Base-by-base conservation (phyloP, 1,140 invertebrate species). In the Panulirus ornatus region DNA sequence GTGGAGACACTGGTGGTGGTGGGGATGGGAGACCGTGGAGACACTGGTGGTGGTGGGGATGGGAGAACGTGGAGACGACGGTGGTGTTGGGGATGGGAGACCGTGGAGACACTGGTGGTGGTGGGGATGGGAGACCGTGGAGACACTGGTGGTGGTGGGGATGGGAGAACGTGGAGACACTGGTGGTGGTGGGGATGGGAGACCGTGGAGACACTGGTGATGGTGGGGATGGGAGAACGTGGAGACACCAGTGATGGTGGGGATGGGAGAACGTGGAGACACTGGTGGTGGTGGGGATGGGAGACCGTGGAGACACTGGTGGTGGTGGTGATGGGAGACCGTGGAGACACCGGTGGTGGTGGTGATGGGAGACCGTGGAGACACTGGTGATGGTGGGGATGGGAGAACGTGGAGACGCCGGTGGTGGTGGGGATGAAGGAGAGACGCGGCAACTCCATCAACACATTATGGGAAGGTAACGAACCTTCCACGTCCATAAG, bases 401-500 rank as follows among this genome's bases (percentile, higher is more conserved):
- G 71, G n/a, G n/a, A n/a, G n/a, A 16, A 34, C 2, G 27, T 16
- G 71, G 71, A 36, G 27, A 34, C 14, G 36, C 22, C 22, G 16
- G 27, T 19, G 27, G 42, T 9, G 22, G 19, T 30, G 40, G 40
- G 8, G n/a, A n/a, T 36, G 47, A 22, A 34, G 40, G 2, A n/a
- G 27, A 16, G 40, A 6, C 6, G 30, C 11, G 19, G 22, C 36
- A 40, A 75, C 73, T 42, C 27, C 27, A 38, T 58, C 30, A 34
- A 11, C 0, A 34, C 42, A 51, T 51, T 51, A 79, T 79, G 11
- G 76, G 27, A 42, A 76, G 44, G 42, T 51, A 51, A 79, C 30
- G 76, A 79, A 79, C 76, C 76, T 27, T 44, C n/a, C 40, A 79
- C 76, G n/a, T 16, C 22, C 47, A 27, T 51, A 5, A 79, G 42